These are phyloP conservation scores for Pseudoatta argentina DNA, from an alignment of 1,140 invertebrate genomes.

Conservation along the genomic window DNA sequence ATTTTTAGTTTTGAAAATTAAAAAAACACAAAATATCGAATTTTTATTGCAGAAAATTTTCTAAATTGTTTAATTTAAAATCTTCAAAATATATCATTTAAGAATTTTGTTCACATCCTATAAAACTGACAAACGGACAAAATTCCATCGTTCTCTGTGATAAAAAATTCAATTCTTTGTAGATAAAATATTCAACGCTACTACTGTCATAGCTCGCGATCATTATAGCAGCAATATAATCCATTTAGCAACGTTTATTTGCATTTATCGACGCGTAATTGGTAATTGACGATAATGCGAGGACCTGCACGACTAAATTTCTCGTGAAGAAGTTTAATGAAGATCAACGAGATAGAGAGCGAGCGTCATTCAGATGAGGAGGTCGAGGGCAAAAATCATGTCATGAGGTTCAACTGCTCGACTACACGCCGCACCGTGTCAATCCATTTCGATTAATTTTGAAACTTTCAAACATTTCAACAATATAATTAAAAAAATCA, in stretches of 20 bases:
- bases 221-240: conserved; percentile 24
- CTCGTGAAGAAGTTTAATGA: conserved; percentile 54
- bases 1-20: not conserved
- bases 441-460: not conserved
- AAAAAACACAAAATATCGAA: not conserved
- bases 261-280: conserved; percentile 45
- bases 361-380: conserved; percentile 50
- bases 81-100: not conserved
- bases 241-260: conserved; percentile 32
- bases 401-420: conserved; percentile 12
- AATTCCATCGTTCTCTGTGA: not conserved
- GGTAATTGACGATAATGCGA: conserved; percentile 49
- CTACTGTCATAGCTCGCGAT: not conserved
- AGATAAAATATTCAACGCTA: conserved; percentile 7
- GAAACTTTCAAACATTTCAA: not conserved
- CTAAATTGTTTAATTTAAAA: not conserved
- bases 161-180: not conserved
- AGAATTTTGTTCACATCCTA: not conserved
- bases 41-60: not conserved
- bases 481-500: not conserved
- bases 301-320: conserved; percentile 49
- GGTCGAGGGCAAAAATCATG: conserved; percentile 63
- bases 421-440: not conserved
- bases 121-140: not conserved
- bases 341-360: conserved; percentile 58